Evolutionary conservation across 2,797 vertebrate species (phyloP).

Genomic region (Meriones psammophilus): DNA sequence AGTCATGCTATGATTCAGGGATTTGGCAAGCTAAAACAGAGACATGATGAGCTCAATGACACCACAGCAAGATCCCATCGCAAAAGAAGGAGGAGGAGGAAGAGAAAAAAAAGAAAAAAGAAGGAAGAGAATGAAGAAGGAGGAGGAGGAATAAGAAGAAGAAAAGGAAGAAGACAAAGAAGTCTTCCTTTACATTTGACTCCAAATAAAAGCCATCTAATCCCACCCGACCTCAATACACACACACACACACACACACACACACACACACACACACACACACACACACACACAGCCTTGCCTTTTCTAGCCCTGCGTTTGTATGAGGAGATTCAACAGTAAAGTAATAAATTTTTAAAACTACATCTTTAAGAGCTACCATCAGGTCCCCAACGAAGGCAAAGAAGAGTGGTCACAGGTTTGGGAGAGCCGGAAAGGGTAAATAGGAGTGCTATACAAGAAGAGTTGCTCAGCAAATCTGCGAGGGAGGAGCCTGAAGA

Average conservation of each 20-base stretch:
- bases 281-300: background rate
- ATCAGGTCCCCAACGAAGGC: background rate
- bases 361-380: background rate
- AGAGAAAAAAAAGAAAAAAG: too few species aligned
- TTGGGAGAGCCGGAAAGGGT: background rate
- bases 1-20: background rate
- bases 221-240: background rate
- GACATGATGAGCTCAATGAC: background rate
- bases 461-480: background rate
- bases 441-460: background rate
- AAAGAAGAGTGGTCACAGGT: background rate
- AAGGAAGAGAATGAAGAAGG: too few species aligned
- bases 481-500: background rate
- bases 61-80: background rate
- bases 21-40: background rate
- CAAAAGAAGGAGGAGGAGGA: background rate
- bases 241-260: background rate
- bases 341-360: background rate
- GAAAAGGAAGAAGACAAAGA: background rate
- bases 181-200: background rate
- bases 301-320: background rate
- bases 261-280: background rate
- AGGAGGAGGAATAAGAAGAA: accelerated
- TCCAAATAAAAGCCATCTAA: background rate
- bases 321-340: background rate